Conservation (phyloP, 2,888 invertebrate species). For the Netelia inedita region DNA sequence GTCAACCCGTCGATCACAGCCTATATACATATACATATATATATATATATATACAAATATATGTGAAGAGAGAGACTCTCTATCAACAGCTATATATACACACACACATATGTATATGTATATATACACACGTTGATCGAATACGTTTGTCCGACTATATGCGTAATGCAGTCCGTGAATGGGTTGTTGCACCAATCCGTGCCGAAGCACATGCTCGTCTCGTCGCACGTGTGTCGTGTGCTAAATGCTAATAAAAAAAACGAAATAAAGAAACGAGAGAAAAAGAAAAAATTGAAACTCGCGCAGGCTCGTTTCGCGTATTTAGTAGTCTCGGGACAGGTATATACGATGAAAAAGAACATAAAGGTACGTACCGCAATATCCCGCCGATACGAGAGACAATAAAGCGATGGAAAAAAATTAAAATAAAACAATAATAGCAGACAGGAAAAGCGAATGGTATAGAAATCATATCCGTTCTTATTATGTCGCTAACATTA, state of each 20-base stretch:
- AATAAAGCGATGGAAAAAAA: neutral
- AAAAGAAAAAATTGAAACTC: slow-evolving; percentile 39
- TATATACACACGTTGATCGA: neutral
- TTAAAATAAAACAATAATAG: slow-evolving; percentile 19
- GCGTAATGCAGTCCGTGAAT: slow-evolving; percentile 63
- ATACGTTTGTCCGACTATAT: slow-evolving; percentile 13
- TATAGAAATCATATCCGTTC: neutral
- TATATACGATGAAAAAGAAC: slow-evolving; percentile 35
- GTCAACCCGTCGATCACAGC: neutral
- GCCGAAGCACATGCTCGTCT: slow-evolving; percentile 48
- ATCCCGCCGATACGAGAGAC: slow-evolving; percentile 32
- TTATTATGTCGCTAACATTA: neutral
- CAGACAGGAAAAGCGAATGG: neutral
- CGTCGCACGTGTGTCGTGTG: slow-evolving; percentile 71
- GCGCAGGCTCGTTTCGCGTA: slow-evolving; percentile 31
- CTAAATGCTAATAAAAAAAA: slow-evolving; percentile 72
- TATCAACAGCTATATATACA: neutral
- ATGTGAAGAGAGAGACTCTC: neutral
- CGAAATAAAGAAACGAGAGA: slow-evolving; percentile 22
- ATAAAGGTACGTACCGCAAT: slow-evolving; percentile 36
- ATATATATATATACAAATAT: neutral
- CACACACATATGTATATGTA: neutral
- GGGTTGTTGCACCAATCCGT: slow-evolving; percentile 73
- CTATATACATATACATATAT: neutral
- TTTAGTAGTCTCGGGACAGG: neutral